Base-by-base conservation (phyloP, 2,113 vertebrate genomes). In the Blennius ocellaris region DNA sequence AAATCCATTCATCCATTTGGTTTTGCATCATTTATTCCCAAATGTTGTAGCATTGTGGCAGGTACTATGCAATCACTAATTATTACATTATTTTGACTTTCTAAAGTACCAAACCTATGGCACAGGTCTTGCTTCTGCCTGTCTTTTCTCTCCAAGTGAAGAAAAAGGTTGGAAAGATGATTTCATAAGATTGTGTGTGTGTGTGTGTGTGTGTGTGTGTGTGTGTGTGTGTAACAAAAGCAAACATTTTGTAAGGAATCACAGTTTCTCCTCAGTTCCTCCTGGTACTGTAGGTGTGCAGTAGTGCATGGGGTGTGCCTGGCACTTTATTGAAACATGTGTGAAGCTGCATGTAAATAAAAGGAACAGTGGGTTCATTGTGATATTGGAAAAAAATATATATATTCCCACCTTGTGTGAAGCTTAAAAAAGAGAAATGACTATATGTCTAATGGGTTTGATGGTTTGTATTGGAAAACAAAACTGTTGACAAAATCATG, bases 171-270 rank as follows among this genome's bases (percentile, higher is more conserved):
- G 6, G 38, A 47, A 11, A 58, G 16, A 57, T 1, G 44, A 36
- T n/a, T 62, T 36, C 78, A 74, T 56, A 68, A 59, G 65, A 69
- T 78, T 78, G 63, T 36, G 6, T 9, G 9, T 6, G 9, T 41
- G 70, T 74, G 40, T 67, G 48, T 6, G 49, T 49, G 55, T 5
- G 36, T 73, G 61, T 59, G 49, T 66, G 74, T n/a, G n/a, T n/a
- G n/a, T n/a, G n/a, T n/a, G n/a, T n/a, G n/a, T n/a, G n/a, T n/a
- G n/a, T n/a, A n/a, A 30, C 4, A 30, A 30, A 30, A 30, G 21
- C 2, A 30, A 30, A 30, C 21, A 30, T 30, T 30, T 30, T 30
- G 21, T 30, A 30, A 30, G 21, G 21, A 30, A 30, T 30, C 21
- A 30, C 21, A 30, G 21, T 30, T 30, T 30, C 21, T 30, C 21